Base-by-base conservation (phyloP, 2,797 vertebrate species). In the Zenarchopterus dispar region DNA sequence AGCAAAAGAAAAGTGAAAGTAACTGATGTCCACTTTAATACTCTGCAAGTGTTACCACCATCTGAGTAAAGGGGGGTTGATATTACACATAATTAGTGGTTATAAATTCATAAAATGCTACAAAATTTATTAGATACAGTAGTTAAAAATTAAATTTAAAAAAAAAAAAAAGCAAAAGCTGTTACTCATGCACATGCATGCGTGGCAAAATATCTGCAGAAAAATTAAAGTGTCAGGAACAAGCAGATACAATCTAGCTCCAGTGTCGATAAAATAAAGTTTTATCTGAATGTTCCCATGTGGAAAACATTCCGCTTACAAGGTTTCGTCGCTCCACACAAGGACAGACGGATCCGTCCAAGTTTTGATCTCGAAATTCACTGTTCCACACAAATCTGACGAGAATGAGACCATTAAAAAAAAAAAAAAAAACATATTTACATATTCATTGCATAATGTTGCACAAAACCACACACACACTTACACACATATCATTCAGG, bases 41-140 rank as follows among this genome's bases (percentile, higher is more conserved):
- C 17, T 45, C 3, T 2, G 7, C 44, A 8, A 46, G 4, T 1
- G 11, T 19, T 21, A 19, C 7, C 21, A 47, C 10, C 13, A 8
- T 4, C 18, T 21, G 19, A 8, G 36, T 39, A 36, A 36, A 36
- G 4, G 36, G 13, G 13, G 2, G 9, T 21, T 13, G 1, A 47
- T 11, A 15, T 47, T 23, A 36, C 33, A 36, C 9, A 36, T 11
- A 36, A 5, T 11, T 36, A 36, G 36, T 39, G 11, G 36, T 39
- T 39, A 39, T 5, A 39, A 2, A 73, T 60, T 83, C 31, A 70
- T 79, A 41, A 79, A 80, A 84, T 64, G 49, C 15, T 49, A 75
- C 46, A 81, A 65, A 62, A 46, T 85, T 81, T 79, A 84, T 87
- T 82, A 69, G 53, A 79, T 65, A 84, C 45, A 78, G 57, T 48